Percentiles rank a stretch among this genome's conserved stretches.
phyloP scores from a whole-genome alignment of 2,888 invertebrate genomes.

The Cosmia trapezina region DNA sequence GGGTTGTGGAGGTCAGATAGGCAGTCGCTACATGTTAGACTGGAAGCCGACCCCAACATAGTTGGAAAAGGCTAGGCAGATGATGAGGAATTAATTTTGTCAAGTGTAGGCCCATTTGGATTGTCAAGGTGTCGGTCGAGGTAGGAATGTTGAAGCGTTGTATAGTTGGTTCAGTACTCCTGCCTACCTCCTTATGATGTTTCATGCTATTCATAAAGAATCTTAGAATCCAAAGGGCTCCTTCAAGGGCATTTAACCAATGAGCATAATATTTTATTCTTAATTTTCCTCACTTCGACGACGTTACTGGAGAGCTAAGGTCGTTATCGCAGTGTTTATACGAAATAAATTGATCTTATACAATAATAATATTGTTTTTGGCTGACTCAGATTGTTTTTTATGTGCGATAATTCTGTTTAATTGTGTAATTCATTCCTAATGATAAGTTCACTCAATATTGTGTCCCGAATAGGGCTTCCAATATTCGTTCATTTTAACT shows the following conservation, averaged over 20 bases:
- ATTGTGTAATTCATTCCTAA: neutral
- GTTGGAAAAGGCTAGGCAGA: too few relatives aligned
- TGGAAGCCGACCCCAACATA: too few relatives aligned
- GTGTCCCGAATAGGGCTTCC: neutral
- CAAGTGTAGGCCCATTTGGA: neutral
- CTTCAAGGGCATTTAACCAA: conserved; percentile 12
- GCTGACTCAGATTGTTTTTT: neutral
- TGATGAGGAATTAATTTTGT: neutral
- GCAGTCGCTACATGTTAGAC: too few relatives aligned
- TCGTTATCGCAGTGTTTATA: conserved; percentile 1
- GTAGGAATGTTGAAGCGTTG: too few relatives aligned
- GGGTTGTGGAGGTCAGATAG: too few relatives aligned
- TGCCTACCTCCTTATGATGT: neutral
- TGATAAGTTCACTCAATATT: neutral
- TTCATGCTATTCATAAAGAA: neutral
- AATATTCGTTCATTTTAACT: too few relatives aligned
- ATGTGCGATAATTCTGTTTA: neutral
- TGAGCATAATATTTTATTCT: neutral
- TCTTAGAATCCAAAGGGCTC: conserved; percentile 1
- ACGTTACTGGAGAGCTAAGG: neutral
- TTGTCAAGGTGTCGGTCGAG: neutral
- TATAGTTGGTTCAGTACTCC: neutral
- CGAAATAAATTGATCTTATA: neutral
- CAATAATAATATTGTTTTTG: neutral
- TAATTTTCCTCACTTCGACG: conserved; percentile 26